A percentile compares a stretch with the other conserved stretches of the same genome.
Conservation (phyloP, 2,797 vertebrate genomes). For the Rhadinocentrus ornatus region DNA sequence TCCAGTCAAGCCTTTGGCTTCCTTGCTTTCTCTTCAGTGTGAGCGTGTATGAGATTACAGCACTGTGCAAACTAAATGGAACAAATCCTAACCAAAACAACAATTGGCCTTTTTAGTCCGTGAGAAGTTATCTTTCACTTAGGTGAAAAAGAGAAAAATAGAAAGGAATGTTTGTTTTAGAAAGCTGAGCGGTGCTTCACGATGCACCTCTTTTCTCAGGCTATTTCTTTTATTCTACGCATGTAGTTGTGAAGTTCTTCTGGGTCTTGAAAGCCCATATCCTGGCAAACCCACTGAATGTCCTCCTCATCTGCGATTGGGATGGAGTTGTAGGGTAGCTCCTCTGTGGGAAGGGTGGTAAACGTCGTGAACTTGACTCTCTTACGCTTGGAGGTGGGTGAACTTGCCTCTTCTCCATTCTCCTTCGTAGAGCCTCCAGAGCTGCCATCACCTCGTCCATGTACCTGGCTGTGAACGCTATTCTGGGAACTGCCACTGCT, state of each 20-base stretch:
- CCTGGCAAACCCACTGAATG: conserved; percentile 97
- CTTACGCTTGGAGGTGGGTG: conserved; percentile 97
- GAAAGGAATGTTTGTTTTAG: conserved; percentile 77
- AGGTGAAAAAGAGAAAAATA: conserved; percentile 83
- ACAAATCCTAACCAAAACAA: conserved; percentile 72
- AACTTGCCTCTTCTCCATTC: conserved; percentile 92
- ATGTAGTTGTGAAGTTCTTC: conserved; percentile 95
- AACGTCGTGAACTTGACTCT: conserved; percentile 99
- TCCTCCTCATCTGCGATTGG: conserved; percentile 95
- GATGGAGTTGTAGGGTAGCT: conserved; percentile 96
- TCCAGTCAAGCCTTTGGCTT: conserved; percentile 79
- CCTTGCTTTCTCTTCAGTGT: conserved; percentile 62
- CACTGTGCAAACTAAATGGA: conserved; percentile 81
- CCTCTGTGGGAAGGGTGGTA: conserved; percentile 93
- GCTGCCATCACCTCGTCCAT: conserved; percentile 94
- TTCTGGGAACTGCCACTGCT: conserved; percentile 98
- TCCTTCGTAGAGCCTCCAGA: conserved; percentile 93
- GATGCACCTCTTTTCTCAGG: conserved; percentile 77
- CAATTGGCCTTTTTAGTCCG: conserved; percentile 72
- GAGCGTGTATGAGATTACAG: conserved; percentile 78
- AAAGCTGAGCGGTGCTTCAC: conserved; percentile 58
- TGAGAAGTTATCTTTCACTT: conserved; percentile 79
- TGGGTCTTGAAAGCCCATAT: conserved; percentile 94
- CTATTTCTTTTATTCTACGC: conserved; percentile 98
- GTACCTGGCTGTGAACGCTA: conserved; percentile 96